A percentile compares a stretch with the other conserved stretches of the same genome.
Conservation (phyloP, 2,113 vertebrate genomes). For the Trichechus manatus region DNA sequence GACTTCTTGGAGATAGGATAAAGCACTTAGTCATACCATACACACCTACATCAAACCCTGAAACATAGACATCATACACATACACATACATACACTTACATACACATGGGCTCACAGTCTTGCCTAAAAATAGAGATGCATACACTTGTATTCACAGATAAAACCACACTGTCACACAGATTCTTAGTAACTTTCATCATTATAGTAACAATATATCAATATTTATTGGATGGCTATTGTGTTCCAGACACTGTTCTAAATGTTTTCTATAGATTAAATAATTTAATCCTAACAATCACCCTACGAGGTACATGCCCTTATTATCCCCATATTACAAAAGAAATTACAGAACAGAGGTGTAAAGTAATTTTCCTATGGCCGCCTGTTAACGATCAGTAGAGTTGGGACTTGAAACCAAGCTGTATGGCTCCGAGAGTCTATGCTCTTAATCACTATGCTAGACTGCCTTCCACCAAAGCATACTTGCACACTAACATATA, state of each 20-base stretch:
- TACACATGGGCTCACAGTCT: not conserved
- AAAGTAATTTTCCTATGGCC: constrained; percentile 44
- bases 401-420: not conserved
- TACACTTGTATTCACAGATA: not conserved
- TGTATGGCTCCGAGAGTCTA: not conserved
- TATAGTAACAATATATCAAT: not conserved
- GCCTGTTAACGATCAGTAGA: constrained; percentile 24
- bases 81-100: not conserved
- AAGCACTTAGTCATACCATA: not conserved
- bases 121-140: constrained; percentile 21
- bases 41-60: not conserved
- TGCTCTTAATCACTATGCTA: not conserved
- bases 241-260: not conserved
- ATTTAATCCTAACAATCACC: not conserved
- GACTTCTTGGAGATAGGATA: not conserved
- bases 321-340: constrained; percentile 41
- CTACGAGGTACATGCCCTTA: not conserved
- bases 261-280: constrained; percentile 25
- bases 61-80: constrained; percentile 43
- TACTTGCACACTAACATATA: not conserved
- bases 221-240: not conserved
- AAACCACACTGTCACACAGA: not conserved
- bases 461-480: constrained; percentile 14
- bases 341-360: constrained; percentile 29
- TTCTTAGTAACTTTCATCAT: not conserved